Evolutionary conservation across 23 tunicate genomes (phyloP).

Genomic region (Trididemnum clinides): DNA sequence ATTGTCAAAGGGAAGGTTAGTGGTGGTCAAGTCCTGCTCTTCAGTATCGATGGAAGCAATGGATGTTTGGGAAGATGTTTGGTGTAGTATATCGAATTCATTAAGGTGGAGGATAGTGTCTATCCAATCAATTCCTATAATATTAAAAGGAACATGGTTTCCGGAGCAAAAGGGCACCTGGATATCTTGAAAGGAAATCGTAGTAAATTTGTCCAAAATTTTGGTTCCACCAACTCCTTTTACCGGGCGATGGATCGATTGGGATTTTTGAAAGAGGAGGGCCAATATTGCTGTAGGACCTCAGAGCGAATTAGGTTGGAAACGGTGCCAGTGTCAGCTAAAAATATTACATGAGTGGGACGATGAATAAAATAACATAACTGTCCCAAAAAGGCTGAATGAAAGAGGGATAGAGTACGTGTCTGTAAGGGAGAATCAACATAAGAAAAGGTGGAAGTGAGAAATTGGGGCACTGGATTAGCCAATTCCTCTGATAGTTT

Average conservation of each 20-base stretch:
- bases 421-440: not conserved
- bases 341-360: not conserved
- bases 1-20: not conserved
- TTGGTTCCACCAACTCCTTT: not conserved
- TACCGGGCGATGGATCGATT: not conserved
- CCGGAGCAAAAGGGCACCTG: not conserved
- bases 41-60: too few relatives aligned
- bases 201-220: not conserved
- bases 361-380: not conserved
- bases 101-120: too few relatives aligned
- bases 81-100: too few relatives aligned
- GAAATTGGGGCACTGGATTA: not conserved
- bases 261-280: not conserved
- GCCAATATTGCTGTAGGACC: not conserved
- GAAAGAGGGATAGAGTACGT: not conserved
- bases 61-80: too few relatives aligned
- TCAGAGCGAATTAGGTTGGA: not conserved
- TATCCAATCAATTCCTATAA: not conserved
- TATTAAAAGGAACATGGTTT: not conserved
- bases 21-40: not conserved
- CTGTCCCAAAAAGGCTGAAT: not conserved
- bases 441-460: not conserved
- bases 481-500: not conserved
- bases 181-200: not conserved
- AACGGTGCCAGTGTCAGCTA: slow-evolving; percentile 33